Evolutionary conservation across 2,888 invertebrate genomes (phyloP).

Genomic region (Silvanus unidentatus): DNA sequence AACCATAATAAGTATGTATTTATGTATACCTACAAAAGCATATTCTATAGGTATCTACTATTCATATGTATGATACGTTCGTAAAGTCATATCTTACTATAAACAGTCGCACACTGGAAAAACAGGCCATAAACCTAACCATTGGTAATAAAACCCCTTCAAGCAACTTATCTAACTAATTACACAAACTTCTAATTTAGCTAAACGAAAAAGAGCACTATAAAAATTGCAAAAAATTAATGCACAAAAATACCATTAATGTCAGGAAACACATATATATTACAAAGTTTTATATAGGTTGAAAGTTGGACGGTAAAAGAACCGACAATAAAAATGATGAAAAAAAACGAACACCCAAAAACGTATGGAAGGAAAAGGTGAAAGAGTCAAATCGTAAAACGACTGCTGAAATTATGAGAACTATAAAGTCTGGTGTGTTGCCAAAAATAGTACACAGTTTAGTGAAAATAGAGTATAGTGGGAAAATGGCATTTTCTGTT

Average conservation of each 20-base stretch:
- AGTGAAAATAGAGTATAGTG: conserved; percentile 6
- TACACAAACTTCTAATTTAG: too few species aligned
- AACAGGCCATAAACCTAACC: neutral
- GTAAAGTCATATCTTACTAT: too few species aligned
- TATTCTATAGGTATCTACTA: too few species aligned
- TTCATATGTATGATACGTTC: too few species aligned
- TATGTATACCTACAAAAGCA: too few species aligned
- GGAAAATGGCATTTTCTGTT: neutral
- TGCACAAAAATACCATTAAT: conserved; percentile 36
- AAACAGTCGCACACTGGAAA: too few species aligned
- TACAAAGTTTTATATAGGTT: conserved; percentile 46
- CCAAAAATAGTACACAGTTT: conserved; percentile 5
- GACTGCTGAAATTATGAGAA: conserved; percentile 37
- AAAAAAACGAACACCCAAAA: conserved; percentile 45
- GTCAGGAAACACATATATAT: conserved; percentile 46
- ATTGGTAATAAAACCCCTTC: neutral
- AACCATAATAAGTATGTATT: too few species aligned
- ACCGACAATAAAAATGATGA: conserved; percentile 43
- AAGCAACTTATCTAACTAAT: neutral
- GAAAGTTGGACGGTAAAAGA: conserved; percentile 40
- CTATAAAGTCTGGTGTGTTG: conserved; percentile 30
- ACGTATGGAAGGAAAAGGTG: conserved; percentile 42
- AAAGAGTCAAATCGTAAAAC: conserved; percentile 40
- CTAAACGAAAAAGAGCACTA: conserved; percentile 13
- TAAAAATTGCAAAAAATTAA: conserved; percentile 26